Evolutionary conservation across 2,113 vertebrate genomes (phyloP).

Genomic region (zebrafish (Danio rerio)): DNA sequence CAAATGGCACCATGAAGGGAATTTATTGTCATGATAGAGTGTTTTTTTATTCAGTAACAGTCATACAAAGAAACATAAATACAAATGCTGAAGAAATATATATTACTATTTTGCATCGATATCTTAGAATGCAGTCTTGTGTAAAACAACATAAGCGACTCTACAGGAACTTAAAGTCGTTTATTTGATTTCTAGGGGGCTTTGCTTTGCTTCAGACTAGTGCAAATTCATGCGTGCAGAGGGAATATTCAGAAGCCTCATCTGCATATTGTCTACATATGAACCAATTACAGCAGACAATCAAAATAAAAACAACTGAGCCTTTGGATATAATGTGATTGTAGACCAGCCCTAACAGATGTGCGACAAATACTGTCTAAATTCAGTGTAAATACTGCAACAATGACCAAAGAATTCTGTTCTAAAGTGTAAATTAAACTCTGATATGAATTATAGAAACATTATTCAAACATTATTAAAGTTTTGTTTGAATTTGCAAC

Average conservation of each 20-base stretch:
- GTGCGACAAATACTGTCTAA: background rate
- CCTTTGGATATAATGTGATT: background rate
- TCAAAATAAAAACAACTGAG: background rate
- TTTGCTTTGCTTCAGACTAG: conserved; percentile 62
- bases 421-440: conserved; percentile 10
- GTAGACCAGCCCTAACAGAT: conserved; percentile 1
- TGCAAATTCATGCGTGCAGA: conserved; percentile 76
- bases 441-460: background rate
- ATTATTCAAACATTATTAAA: conserved; percentile 2
- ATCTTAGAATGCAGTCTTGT: background rate
- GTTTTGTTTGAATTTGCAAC: background rate
- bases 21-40: background rate
- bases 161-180: conserved; percentile 64
- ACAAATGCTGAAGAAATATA: background rate
- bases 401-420: background rate
- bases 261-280: conserved; percentile 2
- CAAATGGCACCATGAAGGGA: background rate
- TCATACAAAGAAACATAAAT: background rate
- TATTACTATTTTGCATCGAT: background rate
- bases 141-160: conserved; percentile 36
- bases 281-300: background rate
- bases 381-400: background rate
- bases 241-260: conserved; percentile 32
- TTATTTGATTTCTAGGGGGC: conserved; percentile 57
- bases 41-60: background rate